Evolutionary conservation across 1,140 invertebrate species (phyloP), one percentile per base, ranked within the genome.

Genomic region (Pseudomyrmex dendroicus): DNA sequence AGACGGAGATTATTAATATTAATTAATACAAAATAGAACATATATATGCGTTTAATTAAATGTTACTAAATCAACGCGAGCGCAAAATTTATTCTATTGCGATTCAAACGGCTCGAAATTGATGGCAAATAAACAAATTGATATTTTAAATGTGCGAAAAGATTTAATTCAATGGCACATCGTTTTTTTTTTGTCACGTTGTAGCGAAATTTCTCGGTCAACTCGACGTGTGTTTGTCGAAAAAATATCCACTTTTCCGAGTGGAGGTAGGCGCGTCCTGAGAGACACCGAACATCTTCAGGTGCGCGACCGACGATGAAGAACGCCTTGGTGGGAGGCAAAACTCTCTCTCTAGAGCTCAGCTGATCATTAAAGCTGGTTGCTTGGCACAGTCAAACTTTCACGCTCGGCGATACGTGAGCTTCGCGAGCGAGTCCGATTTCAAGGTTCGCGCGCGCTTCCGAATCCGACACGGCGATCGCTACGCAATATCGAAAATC

Each of bases 301-400:
- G 22, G 52, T 73, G 66, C 20, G 63, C 61, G 73, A 77, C 44
- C 50, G 70, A 54, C 63, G 77, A 76, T 76, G 85, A 87, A n/a
- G 48, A 70, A 83, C 48, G 68, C 70, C 54, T 52, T 83, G 88
- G 90, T 89, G 91, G 90, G 89, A 90, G 90, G 85, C 52, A 90
- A 89, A 89, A 91, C 89, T 90, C 89, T 91, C 90, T 90, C 87
- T 91, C 87, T 89, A 83, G 89, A 88, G 89, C 88, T 89, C 89
- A 89, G 90, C 89, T 89, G 90, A 92, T 92, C 88, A 88, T 91
- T 89, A 90, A 90, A 89, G 83, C 85, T 83, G 57, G 35, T 78
- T 72, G 89, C 82, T 35, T 90, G 92, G 92, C 90, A 77, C 91
- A 92, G 92, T 92, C 89, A 91, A 91, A 92, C 92, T 92, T 92